These are phyloP conservation scores for Onychomys torridus DNA, from an alignment of 2,797 vertebrate genomes.

Conservation along the genomic window DNA sequence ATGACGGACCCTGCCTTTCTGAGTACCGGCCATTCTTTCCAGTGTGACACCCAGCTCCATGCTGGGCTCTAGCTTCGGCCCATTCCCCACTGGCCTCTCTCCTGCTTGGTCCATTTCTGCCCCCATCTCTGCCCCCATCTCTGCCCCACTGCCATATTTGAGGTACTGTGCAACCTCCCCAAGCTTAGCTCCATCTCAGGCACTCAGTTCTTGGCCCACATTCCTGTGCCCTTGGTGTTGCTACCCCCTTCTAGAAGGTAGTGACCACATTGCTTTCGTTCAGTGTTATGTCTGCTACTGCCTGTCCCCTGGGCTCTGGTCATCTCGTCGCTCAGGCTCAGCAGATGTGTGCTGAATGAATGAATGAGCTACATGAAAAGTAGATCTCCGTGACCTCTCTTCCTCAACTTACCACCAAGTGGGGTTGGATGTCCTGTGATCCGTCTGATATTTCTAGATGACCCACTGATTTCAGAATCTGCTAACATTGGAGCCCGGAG, in stretches of 20 bases:
- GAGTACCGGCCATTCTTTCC: neutral
- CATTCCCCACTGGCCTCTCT: neutral
- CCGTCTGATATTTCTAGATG: neutral
- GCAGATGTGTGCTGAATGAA: neutral
- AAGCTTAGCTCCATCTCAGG: neutral
- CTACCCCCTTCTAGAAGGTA: neutral
- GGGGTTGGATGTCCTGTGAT: rapidly evolving
- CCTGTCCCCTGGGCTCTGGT: neutral
- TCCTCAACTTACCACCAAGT: neutral
- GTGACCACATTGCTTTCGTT: neutral
- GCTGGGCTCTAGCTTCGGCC: neutral
- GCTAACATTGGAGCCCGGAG: neutral
- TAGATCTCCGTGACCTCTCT: neutral
- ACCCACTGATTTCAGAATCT: neutral
- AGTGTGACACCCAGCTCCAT: neutral
- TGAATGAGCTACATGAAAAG: neutral
- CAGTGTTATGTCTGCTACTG: neutral
- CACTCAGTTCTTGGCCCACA: neutral
- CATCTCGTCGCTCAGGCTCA: neutral
- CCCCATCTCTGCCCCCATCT: neutral
- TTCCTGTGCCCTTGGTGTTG: neutral
- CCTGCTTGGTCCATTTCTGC: rapidly evolving
- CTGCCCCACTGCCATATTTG: neutral
- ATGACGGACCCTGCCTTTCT: neutral
- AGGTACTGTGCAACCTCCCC: neutral